A percentile compares a stretch with the other conserved stretches of the same genome.
phyloP scores from a whole-genome alignment of 2,888 invertebrate species.

The Cheiracanthium punctorium region DNA sequence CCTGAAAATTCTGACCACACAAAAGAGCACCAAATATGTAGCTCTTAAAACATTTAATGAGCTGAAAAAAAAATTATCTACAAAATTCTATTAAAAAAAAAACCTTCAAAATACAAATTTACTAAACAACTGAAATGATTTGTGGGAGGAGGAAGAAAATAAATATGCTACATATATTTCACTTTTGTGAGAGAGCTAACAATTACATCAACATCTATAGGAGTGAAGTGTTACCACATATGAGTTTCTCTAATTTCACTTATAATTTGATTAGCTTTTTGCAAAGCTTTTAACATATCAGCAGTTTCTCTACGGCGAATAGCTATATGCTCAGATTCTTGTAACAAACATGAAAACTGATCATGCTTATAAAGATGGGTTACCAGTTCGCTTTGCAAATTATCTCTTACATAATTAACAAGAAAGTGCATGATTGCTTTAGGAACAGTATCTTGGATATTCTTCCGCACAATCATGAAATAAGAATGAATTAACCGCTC shows the following conservation, averaged over 20 bases:
- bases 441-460: slow-evolving; percentile 98
- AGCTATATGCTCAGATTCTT: slow-evolving; percentile 98
- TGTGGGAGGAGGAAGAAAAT: neutral
- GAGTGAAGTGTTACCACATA: slow-evolving; percentile 85
- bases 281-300: slow-evolving; percentile 97
- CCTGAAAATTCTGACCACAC: no score
- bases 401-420: slow-evolving; percentile 98
- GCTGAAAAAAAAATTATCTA: no score
- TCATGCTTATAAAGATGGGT: slow-evolving; percentile 98
- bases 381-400: slow-evolving; percentile 98
- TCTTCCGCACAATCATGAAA: slow-evolving; percentile 98
- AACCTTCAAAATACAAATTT: no score
- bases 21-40: no score
- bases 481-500: slow-evolving; percentile 98
- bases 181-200: neutral
- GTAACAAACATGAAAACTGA: slow-evolving; percentile 91
- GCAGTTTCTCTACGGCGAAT: slow-evolving; percentile 95
- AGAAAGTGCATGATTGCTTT: slow-evolving; percentile 99
- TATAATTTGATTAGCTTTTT: slow-evolving; percentile 96
- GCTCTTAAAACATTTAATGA: no score
- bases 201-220: neutral
- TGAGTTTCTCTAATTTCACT: slow-evolving; percentile 99
- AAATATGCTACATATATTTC: neutral
- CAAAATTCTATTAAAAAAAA: no score
- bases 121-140: no score